Percentiles rank a stretch among this genome's conserved stretches.
Evolutionary conservation across 2,888 invertebrate species (phyloP).

Genomic region (Abscondita cerata): DNA sequence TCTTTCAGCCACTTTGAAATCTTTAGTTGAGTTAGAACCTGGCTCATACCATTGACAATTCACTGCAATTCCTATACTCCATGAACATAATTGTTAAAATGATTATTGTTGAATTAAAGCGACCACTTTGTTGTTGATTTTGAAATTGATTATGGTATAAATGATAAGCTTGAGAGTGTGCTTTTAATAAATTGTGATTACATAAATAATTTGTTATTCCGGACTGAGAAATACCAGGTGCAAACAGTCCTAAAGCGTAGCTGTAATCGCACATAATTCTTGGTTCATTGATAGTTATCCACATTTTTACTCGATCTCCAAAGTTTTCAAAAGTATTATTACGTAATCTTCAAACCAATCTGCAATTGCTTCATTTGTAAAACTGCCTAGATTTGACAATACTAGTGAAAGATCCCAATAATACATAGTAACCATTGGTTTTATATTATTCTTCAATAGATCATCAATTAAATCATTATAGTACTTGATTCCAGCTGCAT

Average conservation of each 20-base stretch:
- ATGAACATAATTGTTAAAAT: no score
- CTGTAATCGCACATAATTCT: slow-evolving; percentile 46
- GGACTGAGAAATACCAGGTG: slow-evolving; percentile 60
- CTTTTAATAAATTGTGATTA: slow-evolving; percentile 67
- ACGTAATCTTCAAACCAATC: slow-evolving; percentile 66
- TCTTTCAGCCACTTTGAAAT: slow-evolving; percentile 67
- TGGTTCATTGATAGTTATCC: slow-evolving; percentile 65
- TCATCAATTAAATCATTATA: slow-evolving; percentile 67
- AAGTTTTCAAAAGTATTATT: slow-evolving; percentile 54
- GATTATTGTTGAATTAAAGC: no score
- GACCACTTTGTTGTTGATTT: slow-evolving; percentile 33
- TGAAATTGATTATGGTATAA: slow-evolving; percentile 61
- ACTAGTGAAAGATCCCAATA: slow-evolving; percentile 65
- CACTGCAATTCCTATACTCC: slow-evolving; percentile 65
- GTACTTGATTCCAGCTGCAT: slow-evolving; percentile 67
- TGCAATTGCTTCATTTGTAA: slow-evolving; percentile 62
- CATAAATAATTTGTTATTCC: slow-evolving; percentile 68
- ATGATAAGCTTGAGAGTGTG: slow-evolving; percentile 69
- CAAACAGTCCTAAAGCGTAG: slow-evolving; percentile 48
- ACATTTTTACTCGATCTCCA: slow-evolving; percentile 54
- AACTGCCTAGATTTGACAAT: slow-evolving; percentile 56
- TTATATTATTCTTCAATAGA: slow-evolving; percentile 62
- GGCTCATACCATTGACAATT: slow-evolving; percentile 70
- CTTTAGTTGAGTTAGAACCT: slow-evolving; percentile 60
- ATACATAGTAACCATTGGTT: slow-evolving; percentile 62